These are phyloP conservation scores for Pteropus alecto DNA, from an alignment of 2,113 vertebrate species.

Conservation along the genomic window DNA sequence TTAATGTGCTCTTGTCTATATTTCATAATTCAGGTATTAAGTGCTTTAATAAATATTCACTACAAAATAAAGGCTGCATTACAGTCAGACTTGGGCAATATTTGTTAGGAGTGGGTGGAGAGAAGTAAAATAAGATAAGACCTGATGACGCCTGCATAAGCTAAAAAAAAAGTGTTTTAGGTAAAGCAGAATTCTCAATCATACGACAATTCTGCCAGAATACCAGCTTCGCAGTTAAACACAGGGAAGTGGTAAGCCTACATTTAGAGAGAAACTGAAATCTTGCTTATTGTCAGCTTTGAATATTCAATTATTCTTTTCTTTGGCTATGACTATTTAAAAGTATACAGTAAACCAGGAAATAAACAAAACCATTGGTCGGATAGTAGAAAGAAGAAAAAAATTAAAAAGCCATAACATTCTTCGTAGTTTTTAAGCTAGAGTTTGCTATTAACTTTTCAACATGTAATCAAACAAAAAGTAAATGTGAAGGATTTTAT, in stretches of 20 bases:
- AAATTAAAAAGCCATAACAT: not conserved
- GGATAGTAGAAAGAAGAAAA: constrained; percentile 16
- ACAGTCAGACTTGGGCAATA: constrained; percentile 18
- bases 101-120: not conserved
- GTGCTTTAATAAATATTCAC: constrained; percentile 46
- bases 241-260: constrained; percentile 18
- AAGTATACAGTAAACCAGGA: constrained; percentile 28
- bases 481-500: constrained; percentile 13
- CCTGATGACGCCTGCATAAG: constrained; percentile 6
- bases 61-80: constrained; percentile 33
- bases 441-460: constrained; percentile 23
- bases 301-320: constrained; percentile 62
- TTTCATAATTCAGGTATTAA: constrained; percentile 62
- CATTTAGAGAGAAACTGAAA: constrained; percentile 49
- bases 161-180: constrained; percentile 45
- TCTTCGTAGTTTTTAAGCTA: constrained; percentile 33
- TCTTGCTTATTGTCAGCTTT: constrained; percentile 39
- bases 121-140: constrained; percentile 44
- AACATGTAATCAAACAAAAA: constrained; percentile 47
- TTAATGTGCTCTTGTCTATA: constrained; percentile 56
- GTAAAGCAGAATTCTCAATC: constrained; percentile 52
- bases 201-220: not conserved
- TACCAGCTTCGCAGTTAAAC: constrained; percentile 30
- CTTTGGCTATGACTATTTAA: constrained; percentile 33
- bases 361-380: constrained; percentile 26